These are phyloP conservation scores for Hydroisotoma schaefferi DNA, from an alignment of 2,888 invertebrate genomes.

Conservation along the genomic window DNA sequence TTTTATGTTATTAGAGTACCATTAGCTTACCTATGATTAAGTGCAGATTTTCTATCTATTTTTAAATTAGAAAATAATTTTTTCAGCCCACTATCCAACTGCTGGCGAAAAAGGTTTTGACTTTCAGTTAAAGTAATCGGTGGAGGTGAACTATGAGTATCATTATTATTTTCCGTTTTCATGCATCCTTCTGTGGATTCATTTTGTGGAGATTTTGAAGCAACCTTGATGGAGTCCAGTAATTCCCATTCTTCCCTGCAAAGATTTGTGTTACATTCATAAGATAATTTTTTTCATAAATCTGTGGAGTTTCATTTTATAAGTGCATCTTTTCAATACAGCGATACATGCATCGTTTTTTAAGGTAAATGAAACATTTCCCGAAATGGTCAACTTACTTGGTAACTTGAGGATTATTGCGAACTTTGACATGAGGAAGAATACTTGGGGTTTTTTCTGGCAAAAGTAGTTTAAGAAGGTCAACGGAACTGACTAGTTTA, in stretches of 20 bases:
- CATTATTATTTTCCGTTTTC: neutral
- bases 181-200: neutral
- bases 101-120: conserved; percentile 43
- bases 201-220: neutral
- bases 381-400: conserved; percentile 63
- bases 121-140: conserved; percentile 31
- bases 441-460: conserved; percentile 90
- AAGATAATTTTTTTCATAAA: too few species aligned
- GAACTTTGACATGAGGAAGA: conserved; percentile 85
- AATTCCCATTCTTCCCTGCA: conserved; percentile 80
- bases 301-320: too few species aligned
- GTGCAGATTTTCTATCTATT: conserved; percentile 41
- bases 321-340: too few species aligned
- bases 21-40: conserved; percentile 48
- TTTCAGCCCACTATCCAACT: conserved; percentile 41
- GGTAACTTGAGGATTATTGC: conserved; percentile 94
- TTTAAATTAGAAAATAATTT: conserved; percentile 44
- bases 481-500: conserved; percentile 94
- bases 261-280: conserved; percentile 15
- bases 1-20: too few species aligned
- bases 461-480: conserved; percentile 87
- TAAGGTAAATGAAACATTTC: too few species aligned
- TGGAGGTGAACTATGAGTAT: too few species aligned
- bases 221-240: conserved; percentile 16
- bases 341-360: too few species aligned